These are phyloP conservation scores for Germaria angustata DNA, from an alignment of 2,888 invertebrate genomes.

Conservation along the genomic window DNA sequence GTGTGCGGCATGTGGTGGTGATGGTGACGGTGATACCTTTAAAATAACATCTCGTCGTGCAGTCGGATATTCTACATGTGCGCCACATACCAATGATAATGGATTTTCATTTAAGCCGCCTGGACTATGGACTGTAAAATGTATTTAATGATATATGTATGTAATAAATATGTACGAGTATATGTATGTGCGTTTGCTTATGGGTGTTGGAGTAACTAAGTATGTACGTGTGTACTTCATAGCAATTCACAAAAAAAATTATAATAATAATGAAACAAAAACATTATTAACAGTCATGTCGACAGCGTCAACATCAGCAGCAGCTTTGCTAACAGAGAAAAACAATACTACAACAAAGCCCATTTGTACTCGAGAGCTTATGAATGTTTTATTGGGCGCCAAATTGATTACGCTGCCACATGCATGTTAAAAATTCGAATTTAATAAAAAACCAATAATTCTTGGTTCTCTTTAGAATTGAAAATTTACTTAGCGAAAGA, in stretches of 20 bases:
- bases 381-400: constrained; percentile 62
- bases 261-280: not conserved
- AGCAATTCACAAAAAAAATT: constrained; percentile 15
- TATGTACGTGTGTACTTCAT: not conserved
- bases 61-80: constrained; percentile 12
- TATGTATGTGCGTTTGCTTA: not conserved
- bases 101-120: constrained; percentile 44
- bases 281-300: constrained; percentile 9
- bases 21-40: constrained; percentile 22
- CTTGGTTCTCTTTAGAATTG: not conserved
- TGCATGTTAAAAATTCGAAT: constrained; percentile 41
- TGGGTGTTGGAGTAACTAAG: not conserved
- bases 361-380: constrained; percentile 50
- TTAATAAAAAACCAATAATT: constrained; percentile 20
- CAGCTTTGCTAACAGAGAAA: not conserved
- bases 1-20: not conserved
- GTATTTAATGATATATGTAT: not conserved
- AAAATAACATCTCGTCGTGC: constrained; percentile 6
- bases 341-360: not conserved
- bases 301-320: not conserved
- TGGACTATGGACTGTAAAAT: constrained; percentile 33
- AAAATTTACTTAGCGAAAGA: not conserved
- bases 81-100: constrained; percentile 50
- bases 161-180: not conserved
- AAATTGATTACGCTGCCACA: constrained; percentile 56